Percentiles rank a stretch among this genome's conserved stretches.
These are phyloP conservation scores for Lepidostoma basale DNA, from an alignment of 1,140 invertebrate species.

Conservation along the genomic window DNA sequence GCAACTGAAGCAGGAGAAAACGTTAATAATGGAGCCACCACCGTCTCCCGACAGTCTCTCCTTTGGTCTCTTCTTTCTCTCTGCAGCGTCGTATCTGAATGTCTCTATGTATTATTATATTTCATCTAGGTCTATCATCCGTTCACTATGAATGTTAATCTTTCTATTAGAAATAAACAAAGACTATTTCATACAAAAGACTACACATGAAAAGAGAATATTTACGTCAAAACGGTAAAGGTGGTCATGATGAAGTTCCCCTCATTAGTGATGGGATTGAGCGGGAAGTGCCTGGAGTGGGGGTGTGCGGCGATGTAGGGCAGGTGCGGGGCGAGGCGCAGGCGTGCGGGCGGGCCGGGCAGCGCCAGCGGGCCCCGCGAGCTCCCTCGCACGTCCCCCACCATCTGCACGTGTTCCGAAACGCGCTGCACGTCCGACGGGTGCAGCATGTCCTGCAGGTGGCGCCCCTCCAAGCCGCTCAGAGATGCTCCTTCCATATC, in stretches of 20 bases:
- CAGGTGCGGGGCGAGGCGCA: slow-evolving; percentile 76
- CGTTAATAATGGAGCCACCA: no score
- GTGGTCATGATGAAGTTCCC: slow-evolving; percentile 91
- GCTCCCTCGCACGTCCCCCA: slow-evolving; percentile 53
- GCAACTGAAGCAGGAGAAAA: not conserved
- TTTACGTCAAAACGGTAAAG: slow-evolving; percentile 74
- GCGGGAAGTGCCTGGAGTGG: slow-evolving; percentile 82
- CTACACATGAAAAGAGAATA: no score
- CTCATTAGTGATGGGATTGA: slow-evolving; percentile 69
- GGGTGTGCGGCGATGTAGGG: slow-evolving; percentile 82
- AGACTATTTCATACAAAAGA: no score
- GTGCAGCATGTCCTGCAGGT: slow-evolving; percentile 80
- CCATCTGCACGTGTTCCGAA: slow-evolving; percentile 76
- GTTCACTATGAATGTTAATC: not conserved
- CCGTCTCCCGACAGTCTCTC: no score
- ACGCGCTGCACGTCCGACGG: slow-evolving; percentile 75
- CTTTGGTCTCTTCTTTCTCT: no score
- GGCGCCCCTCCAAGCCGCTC: slow-evolving; percentile 66
- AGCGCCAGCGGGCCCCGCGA: slow-evolving; percentile 62
- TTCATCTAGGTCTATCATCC: not conserved
- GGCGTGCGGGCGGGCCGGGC: slow-evolving; percentile 77
- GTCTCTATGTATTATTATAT: no score
- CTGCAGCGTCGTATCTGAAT: no score
- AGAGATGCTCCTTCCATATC: slow-evolving; percentile 48
- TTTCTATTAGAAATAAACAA: not conserved